Evolutionary conservation across 2,888 invertebrate species (phyloP), one percentile per base, ranked within the genome.

Genomic region (Orthosia gothica): DNA sequence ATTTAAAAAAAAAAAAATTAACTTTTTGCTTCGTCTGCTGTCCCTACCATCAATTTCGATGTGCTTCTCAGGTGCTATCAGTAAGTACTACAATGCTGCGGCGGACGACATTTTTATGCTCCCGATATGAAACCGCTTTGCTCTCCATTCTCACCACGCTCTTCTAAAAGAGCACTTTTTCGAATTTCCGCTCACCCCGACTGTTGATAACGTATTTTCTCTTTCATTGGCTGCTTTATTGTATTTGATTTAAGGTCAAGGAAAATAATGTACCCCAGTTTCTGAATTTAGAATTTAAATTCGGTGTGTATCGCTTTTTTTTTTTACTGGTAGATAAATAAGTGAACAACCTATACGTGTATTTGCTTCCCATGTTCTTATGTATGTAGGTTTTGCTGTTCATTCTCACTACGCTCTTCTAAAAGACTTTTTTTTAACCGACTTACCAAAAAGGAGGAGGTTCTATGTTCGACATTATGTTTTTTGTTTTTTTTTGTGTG

Each of bases 171-270:
- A 88, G 81, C 88, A 90, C 89, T 89, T 93, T 93, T 93, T 91
- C 88, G 91, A 94, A 93, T 94, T 93, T 94, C 94, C 93, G 91
- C 84, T 82, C 89, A 88, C 91, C 92, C 91, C 86, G 81, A 69
- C 84, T 75, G 79, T 75, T 87, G 91, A 91, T 92, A 90, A 88
- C 86, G 79, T 71, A 86, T 90, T 88, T 88, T 86, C 83, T 87
- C 80, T 83, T 89, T 89, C 90, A 90, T 92, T 90, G 85, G 79
- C 68, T 88, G 52, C 89, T 87, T 88, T 88, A 88, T 89, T 88
- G 84, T 81, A 58, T 83, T 79, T 83, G 68, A 76, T 79, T 18
- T 20, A n/a, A 75, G 82, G 84, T 84, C 76, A 73, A 26, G 20
- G 23, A 55, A n/a, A 49, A 65, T 65, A 65, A n/a, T 26, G 26